These are phyloP conservation scores for Erythrocercus mccallii DNA, from an alignment of 2,113 vertebrate species.

Conservation along the genomic window DNA sequence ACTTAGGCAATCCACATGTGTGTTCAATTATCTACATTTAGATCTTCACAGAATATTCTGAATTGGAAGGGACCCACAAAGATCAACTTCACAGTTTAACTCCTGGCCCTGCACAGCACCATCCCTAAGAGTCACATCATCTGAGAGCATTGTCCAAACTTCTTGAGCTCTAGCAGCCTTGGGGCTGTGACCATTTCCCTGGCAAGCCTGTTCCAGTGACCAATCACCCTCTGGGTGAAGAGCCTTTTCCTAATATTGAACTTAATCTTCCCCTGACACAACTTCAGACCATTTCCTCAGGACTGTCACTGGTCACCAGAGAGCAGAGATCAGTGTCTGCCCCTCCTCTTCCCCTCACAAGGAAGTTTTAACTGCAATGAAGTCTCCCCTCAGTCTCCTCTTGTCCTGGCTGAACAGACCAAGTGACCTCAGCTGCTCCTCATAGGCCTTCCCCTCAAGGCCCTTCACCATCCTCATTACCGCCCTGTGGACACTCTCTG, in stretches of 20 bases:
- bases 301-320: background rate
- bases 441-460: rapidly evolving
- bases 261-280: background rate
- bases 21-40: background rate
- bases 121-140: background rate
- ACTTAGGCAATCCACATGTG: background rate
- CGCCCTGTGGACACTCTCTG: background rate
- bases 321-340: background rate
- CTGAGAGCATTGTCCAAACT: background rate
- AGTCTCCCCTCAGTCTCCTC: background rate
- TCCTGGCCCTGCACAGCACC: background rate
- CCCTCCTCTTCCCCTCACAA: background rate
- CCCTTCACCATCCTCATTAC: background rate
- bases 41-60: background rate
- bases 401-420: background rate
- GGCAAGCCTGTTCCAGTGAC: background rate
- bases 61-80: background rate
- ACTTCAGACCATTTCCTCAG: background rate
- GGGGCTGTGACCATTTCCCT: background rate
- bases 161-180: background rate
- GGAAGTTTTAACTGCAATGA: background rate
- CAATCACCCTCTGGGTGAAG: background rate
- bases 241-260: background rate
- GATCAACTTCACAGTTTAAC: background rate
- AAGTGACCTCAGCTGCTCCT: background rate